These are phyloP conservation scores for Drosophila cardini DNA, from an alignment of 1,140 invertebrate genomes.

Conservation along the genomic window DNA sequence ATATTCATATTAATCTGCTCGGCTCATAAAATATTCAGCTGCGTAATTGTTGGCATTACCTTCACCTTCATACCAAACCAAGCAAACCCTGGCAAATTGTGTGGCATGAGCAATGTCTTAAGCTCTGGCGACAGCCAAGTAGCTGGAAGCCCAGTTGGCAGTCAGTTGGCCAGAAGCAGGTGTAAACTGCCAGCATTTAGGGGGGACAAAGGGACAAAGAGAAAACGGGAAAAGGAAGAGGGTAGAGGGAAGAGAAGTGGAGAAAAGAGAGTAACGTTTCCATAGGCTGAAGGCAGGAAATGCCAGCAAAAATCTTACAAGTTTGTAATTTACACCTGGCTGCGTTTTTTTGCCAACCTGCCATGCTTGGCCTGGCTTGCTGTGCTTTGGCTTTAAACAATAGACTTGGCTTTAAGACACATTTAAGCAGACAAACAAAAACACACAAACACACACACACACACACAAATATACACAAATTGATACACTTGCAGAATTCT, in stretches of 20 bases:
- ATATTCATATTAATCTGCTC: conserved; percentile 84
- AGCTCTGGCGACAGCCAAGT: conserved; percentile 30
- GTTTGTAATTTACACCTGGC: conserved; percentile 82
- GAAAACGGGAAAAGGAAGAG: no score
- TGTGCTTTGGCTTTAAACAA: conserved; percentile 42
- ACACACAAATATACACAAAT: not conserved
- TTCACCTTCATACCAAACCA: not conserved
- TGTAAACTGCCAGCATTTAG: not conserved
- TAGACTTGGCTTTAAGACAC: conserved; percentile 37
- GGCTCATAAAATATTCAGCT: conserved; percentile 83
- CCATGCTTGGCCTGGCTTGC: conserved; percentile 17
- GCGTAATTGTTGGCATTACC: conserved; percentile 82
- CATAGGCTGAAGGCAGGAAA: conserved; percentile 47
- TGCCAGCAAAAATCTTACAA: conserved; percentile 70
- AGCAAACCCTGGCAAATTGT: not conserved
- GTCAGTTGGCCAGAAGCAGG: conserved; percentile 14
- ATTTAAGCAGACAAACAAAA: not conserved
- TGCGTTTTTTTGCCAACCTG: conserved; percentile 45
- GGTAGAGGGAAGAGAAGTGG: not conserved
- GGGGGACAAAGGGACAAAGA: not conserved
- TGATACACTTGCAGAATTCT: conserved; percentile 2
- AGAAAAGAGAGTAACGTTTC: not conserved
- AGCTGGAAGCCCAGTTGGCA: conserved; percentile 26
- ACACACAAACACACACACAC: not conserved
- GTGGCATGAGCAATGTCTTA: conserved; percentile 23